Percentiles rank a stretch among this genome's conserved stretches.
These are phyloP conservation scores for Peromyscus melanophrys DNA, from an alignment of 2,797 vertebrate genomes.

Conservation along the genomic window DNA sequence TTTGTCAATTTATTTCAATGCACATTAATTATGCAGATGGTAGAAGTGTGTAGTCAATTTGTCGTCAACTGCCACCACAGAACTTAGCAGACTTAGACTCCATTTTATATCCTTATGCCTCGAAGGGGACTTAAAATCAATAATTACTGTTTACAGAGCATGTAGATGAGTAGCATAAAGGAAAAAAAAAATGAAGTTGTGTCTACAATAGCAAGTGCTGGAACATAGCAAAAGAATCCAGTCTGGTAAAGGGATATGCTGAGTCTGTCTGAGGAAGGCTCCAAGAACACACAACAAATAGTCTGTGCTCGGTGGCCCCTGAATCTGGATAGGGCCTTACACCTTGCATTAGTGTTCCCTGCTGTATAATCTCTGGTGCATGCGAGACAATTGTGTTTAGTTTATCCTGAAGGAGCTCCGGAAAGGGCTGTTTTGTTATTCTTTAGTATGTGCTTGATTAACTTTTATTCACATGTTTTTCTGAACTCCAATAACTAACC, in stretches of 20 bases:
- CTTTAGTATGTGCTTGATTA: neutral
- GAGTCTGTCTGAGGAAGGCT: neutral
- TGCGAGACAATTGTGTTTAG: neutral
- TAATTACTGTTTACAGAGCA: constrained; percentile 50
- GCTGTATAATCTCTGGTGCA: neutral
- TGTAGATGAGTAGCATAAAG: neutral
- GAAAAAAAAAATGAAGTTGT: neutral
- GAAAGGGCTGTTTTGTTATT: neutral
- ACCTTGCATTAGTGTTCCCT: neutral
- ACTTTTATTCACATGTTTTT: neutral
- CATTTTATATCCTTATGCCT: constrained; percentile 26
- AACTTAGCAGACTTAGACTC: constrained; percentile 18
- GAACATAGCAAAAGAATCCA: neutral
- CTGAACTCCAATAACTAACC: neutral
- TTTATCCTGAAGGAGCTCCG: neutral
- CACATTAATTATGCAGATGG: constrained; percentile 53
- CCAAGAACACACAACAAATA: neutral
- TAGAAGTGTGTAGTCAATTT: neutral
- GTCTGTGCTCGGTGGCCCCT: neutral
- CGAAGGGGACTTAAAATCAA: neutral
- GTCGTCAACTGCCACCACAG: neutral
- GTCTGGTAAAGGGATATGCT: too few relatives aligned
- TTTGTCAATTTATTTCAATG: neutral
- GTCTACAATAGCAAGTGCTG: neutral
- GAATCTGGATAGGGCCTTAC: neutral